A percentile compares a stretch with the other conserved stretches of the same genome.
These are phyloP conservation scores for Pseudococcus longispinus DNA, from an alignment of 2,888 invertebrate species.

Conservation along the genomic window DNA sequence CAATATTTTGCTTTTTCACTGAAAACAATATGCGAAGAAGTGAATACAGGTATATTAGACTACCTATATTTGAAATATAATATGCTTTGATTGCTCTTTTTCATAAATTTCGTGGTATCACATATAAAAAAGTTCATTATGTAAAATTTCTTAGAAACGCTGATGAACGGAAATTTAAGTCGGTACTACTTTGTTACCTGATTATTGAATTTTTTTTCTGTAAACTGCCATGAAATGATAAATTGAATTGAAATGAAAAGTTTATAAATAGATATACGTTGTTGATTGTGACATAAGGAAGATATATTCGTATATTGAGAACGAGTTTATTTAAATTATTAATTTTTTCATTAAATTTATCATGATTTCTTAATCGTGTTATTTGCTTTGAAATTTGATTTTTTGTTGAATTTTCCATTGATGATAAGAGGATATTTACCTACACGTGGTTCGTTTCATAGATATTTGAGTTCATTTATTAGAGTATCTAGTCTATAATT, in stretches of 20 bases:
- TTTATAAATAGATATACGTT: neutral
- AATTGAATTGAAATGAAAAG: neutral
- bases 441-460: neutral
- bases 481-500: too few relatives aligned
- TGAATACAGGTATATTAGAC: too few relatives aligned
- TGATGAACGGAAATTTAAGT: neutral
- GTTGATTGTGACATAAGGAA: neutral
- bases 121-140: neutral
- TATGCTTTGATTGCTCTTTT: neutral
- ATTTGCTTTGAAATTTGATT: neutral
- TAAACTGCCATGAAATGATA: neutral
- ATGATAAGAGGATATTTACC: neutral
- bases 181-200: neutral
- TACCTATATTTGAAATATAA: conserved; percentile 1
- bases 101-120: neutral
- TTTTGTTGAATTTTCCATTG: neutral
- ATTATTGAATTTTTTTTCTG: neutral
- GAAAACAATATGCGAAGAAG: neutral
- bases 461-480: too few relatives aligned
- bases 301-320: neutral
- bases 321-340: neutral
- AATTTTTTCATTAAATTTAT: neutral
- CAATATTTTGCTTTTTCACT: neutral
- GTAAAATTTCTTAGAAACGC: neutral
- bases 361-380: neutral